phyloP scores from a whole-genome alignment of 2,797 vertebrate species.

The Cephalopachus bancanus region DNA sequence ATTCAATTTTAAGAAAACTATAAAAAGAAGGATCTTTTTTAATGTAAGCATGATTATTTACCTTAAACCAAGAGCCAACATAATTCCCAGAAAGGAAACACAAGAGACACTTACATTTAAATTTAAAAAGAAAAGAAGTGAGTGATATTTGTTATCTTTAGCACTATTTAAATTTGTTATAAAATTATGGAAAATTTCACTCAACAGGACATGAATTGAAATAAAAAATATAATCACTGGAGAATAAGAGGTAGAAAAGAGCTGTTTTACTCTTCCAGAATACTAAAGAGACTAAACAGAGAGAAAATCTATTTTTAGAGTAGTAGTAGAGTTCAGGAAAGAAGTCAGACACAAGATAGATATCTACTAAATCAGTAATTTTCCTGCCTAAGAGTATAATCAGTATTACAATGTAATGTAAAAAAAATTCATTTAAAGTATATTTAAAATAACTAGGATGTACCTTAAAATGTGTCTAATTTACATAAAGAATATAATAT shows the following conservation, averaged over 20 bases:
- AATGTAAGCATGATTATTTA: neutral
- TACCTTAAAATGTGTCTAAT: neutral
- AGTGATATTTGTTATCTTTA: neutral
- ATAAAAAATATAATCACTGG: neutral
- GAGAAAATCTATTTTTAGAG: neutral
- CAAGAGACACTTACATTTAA: neutral
- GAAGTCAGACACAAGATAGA: neutral
- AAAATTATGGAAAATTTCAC: neutral
- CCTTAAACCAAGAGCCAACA: neutral
- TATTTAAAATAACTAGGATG: constrained; percentile 24
- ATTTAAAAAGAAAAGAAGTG: neutral
- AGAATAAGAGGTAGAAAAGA: neutral
- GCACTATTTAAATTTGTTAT: neutral
- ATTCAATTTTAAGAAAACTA: neutral
- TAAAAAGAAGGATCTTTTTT: neutral
- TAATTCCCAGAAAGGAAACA: neutral
- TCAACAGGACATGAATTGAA: constrained; percentile 26
- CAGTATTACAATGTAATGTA: neutral
- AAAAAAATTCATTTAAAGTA: constrained; percentile 37
- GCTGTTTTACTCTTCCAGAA: neutral
- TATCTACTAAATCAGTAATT: neutral
- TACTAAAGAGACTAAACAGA: neutral
- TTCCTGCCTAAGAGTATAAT: neutral
- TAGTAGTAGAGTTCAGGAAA: neutral
- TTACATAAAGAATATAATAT: neutral